These are phyloP conservation scores for Batillaria attramentaria DNA, from an alignment of 1,140 invertebrate species.

Conservation along the genomic window DNA sequence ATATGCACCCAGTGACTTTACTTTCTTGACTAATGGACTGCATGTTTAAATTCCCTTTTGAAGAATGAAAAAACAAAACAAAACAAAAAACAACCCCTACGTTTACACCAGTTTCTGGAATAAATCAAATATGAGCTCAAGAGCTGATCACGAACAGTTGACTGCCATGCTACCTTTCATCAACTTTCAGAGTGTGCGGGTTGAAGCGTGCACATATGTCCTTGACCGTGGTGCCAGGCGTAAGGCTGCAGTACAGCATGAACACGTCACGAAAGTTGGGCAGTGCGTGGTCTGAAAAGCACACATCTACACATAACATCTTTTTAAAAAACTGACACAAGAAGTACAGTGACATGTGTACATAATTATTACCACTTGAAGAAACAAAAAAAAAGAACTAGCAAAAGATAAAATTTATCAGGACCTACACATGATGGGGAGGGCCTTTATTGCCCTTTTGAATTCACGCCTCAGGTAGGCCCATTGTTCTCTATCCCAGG, in stretches of 20 bases:
- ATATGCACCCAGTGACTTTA: too few relatives aligned
- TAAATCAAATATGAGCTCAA: not conserved
- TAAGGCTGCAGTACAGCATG: constrained; percentile 86
- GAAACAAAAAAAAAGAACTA: too few relatives aligned
- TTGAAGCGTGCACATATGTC: constrained; percentile 87
- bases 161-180: constrained; percentile 66
- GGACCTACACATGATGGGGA: too few relatives aligned
- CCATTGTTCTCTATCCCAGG: too few relatives aligned
- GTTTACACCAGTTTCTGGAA: not conserved
- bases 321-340: too few relatives aligned
- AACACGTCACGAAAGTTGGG: constrained; percentile 85
- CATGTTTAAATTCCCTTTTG: not conserved
- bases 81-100: not conserved
- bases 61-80: not conserved
- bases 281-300: constrained; percentile 72
- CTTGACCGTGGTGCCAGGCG: constrained; percentile 86
- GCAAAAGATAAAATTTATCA: too few relatives aligned
- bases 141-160: not conserved
- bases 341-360: too few relatives aligned
- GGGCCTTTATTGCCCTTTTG: too few relatives aligned
- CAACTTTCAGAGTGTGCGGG: constrained; percentile 79
- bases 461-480: too few relatives aligned
- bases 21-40: too few relatives aligned
- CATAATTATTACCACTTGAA: too few relatives aligned
- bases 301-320: not conserved